phyloP scores from a whole-genome alignment of 2,113 vertebrate species.

The Isurus oxyrinchus region DNA sequence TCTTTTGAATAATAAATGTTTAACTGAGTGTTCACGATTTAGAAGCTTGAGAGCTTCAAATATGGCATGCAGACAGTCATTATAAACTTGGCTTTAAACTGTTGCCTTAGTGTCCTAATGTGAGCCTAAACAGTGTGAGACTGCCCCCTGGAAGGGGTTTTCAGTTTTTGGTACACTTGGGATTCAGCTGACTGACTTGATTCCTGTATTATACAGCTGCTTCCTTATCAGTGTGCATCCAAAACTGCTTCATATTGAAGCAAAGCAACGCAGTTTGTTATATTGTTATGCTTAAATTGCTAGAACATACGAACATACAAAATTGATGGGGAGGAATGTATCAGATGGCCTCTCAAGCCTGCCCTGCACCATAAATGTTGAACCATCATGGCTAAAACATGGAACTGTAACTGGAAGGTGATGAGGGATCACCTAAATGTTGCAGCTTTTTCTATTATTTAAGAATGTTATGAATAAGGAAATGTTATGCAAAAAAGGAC shows the following conservation, averaged over 20 bases:
- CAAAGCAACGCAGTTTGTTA: not conserved
- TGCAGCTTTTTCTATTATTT: not conserved
- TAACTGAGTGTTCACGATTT: not conserved
- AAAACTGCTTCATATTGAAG: not conserved
- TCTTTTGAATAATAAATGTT: not conserved
- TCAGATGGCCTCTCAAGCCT: not conserved
- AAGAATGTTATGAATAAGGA: not conserved
- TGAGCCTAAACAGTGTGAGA: too few species aligned
- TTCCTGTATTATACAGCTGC: not conserved
- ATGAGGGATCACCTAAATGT: not conserved
- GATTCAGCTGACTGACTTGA: not conserved
- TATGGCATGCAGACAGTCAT: not conserved
- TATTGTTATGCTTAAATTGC: not conserved
- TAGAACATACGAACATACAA: not conserved
- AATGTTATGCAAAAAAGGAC: not conserved
- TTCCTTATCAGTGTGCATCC: not conserved
- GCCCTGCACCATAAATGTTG: not conserved
- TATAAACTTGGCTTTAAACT: not conserved
- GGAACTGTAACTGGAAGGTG: too few species aligned
- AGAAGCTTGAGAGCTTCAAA: not conserved
- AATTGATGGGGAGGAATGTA: not conserved
- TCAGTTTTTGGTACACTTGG: not conserved
- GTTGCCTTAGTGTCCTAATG: not conserved
- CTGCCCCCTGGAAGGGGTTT: not conserved
- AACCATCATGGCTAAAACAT: not conserved